Conservation (phyloP, 1,140 invertebrate genomes). For the Drosophila jambulina region DNA sequence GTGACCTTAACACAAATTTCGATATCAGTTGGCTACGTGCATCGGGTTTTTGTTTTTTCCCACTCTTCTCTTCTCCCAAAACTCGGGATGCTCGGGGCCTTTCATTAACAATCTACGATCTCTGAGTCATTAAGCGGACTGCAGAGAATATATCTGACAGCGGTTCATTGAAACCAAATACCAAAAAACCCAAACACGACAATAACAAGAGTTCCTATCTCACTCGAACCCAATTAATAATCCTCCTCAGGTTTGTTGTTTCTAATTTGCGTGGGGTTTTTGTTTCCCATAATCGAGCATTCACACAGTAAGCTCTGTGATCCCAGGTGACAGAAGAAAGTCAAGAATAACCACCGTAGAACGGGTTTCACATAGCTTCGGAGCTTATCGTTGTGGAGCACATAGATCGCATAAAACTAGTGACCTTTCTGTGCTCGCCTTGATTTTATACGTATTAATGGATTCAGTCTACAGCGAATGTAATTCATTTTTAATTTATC, state of each 20-base stretch:
- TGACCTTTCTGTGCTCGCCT: slow-evolving; percentile 28
- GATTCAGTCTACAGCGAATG: slow-evolving; percentile 12
- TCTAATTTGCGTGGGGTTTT: slow-evolving; percentile 66
- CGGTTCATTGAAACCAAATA: slow-evolving; percentile 49
- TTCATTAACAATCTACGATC: slow-evolving; percentile 42
- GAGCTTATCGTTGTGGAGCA: slow-evolving; percentile 10
- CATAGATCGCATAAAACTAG: slow-evolving; percentile 8
- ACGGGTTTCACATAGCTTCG: slow-evolving; percentile 45
- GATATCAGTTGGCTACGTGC: slow-evolving; percentile 62
- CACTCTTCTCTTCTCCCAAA: slow-evolving; percentile 7
- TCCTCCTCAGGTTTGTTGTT: slow-evolving; percentile 39
- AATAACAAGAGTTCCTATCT: slow-evolving; percentile 37
- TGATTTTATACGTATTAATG: slow-evolving; percentile 27
- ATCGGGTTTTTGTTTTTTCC: slow-evolving; percentile 43
- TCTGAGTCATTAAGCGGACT: slow-evolving; percentile 25
- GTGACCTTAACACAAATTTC: slow-evolving; percentile 82
- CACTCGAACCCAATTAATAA: slow-evolving; percentile 50
- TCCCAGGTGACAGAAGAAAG: slow-evolving; percentile 62
- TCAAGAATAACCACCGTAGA: slow-evolving; percentile 66
- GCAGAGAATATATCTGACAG: slow-evolving; percentile 24
- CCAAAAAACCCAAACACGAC: slow-evolving; percentile 30
- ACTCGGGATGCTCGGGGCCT: slow-evolving; percentile 23
- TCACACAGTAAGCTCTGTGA: slow-evolving; percentile 54
- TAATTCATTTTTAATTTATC: slow-evolving; percentile 9
- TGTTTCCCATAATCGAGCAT: slow-evolving; percentile 68